Percentiles rank a stretch among this genome's conserved stretches.
Evolutionary conservation across 1,140 invertebrate species (phyloP).

Genomic region (Coptotermes formosanus): DNA sequence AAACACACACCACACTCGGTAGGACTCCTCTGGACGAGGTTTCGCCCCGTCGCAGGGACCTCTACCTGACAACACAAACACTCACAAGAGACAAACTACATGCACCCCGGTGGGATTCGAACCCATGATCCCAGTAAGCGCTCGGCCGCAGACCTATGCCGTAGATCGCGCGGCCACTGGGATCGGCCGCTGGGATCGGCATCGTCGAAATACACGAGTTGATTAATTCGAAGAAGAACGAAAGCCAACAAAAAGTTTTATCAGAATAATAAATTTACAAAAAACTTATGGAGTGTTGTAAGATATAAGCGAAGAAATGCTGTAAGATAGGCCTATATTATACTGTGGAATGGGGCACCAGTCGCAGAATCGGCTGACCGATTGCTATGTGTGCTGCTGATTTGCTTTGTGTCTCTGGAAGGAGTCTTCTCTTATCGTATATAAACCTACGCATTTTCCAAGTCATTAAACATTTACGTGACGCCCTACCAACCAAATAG

Average conservation of each 20-base stretch:
- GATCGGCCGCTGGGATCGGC: too few relatives aligned
- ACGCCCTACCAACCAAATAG: background rate
- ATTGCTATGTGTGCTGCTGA: background rate
- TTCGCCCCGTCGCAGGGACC: too few relatives aligned
- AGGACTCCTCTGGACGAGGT: too few relatives aligned
- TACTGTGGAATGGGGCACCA: background rate
- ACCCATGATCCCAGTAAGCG: too few relatives aligned
- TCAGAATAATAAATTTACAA: background rate
- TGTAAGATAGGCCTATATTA: background rate
- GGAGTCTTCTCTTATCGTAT: background rate
- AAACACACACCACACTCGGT: too few relatives aligned
- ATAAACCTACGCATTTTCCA: background rate
- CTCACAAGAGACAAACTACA: too few relatives aligned
- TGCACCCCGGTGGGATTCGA: too few relatives aligned
- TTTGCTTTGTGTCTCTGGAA: background rate
- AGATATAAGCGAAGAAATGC: background rate
- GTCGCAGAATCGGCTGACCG: background rate
- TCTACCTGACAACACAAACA: too few relatives aligned
- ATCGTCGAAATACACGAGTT: too few relatives aligned
- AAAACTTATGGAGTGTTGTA: background rate
- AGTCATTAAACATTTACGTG: constrained; percentile 14
- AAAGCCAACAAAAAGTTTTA: background rate
- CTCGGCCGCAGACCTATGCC: too few relatives aligned
- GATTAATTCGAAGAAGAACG: background rate
- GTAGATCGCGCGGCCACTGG: too few relatives aligned